Conservation (phyloP, 2,888 invertebrate species). For the Pammene aurita region DNA sequence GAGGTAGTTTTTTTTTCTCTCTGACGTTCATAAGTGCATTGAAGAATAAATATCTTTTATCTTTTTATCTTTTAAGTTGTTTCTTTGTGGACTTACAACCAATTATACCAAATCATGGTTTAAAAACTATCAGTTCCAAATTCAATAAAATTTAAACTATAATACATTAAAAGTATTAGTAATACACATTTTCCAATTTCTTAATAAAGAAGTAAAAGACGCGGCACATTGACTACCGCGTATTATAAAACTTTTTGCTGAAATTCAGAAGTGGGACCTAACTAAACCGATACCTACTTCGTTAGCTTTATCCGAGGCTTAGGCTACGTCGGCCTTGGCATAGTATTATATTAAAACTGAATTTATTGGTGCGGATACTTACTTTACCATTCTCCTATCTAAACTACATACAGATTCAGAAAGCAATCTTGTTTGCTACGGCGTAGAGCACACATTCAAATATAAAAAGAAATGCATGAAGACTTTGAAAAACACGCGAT, state of each 20-base stretch:
- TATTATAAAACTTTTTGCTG: not conserved
- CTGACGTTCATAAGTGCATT: no score
- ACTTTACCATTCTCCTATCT: constrained; percentile 1
- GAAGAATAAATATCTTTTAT: no score
- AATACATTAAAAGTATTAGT: no score
- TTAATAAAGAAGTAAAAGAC: no score
- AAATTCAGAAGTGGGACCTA: not conserved
- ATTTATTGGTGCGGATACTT: constrained; percentile 22
- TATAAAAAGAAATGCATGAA: not conserved
- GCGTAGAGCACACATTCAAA: not conserved
- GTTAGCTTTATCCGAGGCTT: constrained; percentile 31
- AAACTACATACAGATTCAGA: not conserved
- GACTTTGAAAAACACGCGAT: not conserved
- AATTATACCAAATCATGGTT: no score
- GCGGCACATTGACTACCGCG: no score
- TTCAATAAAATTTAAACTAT: no score
- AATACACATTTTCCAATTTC: no score
- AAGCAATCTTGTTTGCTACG: not conserved
- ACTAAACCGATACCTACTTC: constrained; percentile 4
- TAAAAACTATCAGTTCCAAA: no score
- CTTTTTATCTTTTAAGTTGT: no score
- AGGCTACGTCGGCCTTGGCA: constrained; percentile 27
- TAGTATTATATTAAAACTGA: constrained; percentile 40
- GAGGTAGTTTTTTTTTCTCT: no score
- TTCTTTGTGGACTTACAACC: no score